Base-by-base conservation (phyloP, 2,797 vertebrate species). In the Schizothorax lantsangensis region DNA sequence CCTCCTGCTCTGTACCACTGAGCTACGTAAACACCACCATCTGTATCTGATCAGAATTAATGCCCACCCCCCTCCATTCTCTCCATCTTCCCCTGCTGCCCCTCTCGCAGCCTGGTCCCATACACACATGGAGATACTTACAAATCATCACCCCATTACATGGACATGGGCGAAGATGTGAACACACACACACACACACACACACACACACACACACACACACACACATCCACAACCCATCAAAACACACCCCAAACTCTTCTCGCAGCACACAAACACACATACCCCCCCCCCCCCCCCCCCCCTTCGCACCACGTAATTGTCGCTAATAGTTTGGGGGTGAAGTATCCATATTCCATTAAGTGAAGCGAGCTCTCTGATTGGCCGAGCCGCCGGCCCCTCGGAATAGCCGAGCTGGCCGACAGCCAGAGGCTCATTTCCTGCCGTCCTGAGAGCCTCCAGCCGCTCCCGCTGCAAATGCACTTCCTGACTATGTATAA, bases 401-500 rank as follows among this genome's bases (percentile, higher is more conserved):
- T 94, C 88, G 92, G 93, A 95, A 96, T 95, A 96, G 95, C 92
- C 47, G 89, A 93, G 93, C 94, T 96, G 95, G 95, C 94, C 85
- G 92, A 84, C 91, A 45, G 94, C 95, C 95, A 96, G 94, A 91
- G 88, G 66, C 84, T 94, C 95, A 96, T 96, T 96, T 96, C 95
- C 95, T 96, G 95, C 94, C 91, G 86, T 94, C 95, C 95, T 95
- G 94, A 95, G 94, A 95, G 94, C 91, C 88, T 94, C 91, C 94
- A 94, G 91, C 89, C 91, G 90, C 92, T 94, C 93, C 94, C 93
- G 92, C 93, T 91, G 92, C 93, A 94, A 95, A 95, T 95, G 95
- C 95, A 96, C 95, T 96, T 96, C 95, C 95, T 96, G 95, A 95
- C 94, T 94, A 93, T 91, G 94, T 95, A 96, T 95, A 95, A 95